phyloP scores from a whole-genome alignment of 2,113 vertebrate genomes.

The Carassius auratus region DNA sequence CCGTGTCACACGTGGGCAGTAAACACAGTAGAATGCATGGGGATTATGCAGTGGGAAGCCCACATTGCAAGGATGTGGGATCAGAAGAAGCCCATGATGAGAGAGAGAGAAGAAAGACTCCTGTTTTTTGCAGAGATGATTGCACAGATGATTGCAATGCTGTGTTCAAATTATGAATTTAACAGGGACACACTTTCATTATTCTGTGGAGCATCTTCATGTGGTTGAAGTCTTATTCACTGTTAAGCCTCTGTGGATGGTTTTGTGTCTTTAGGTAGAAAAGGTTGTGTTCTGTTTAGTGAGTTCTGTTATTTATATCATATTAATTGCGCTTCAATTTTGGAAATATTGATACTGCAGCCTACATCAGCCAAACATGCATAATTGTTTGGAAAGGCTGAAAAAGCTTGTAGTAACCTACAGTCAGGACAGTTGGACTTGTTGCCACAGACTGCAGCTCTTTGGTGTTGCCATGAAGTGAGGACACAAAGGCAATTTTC shows the following conservation, averaged over 20 bases:
- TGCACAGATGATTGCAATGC: not conserved
- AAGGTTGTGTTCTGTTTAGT: not conserved
- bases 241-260: not conserved
- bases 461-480: slow-evolving; percentile 41
- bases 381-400: not conserved
- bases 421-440: not conserved
- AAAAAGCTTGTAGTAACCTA: not conserved
- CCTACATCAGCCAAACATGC: not conserved
- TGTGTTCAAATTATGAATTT: not conserved
- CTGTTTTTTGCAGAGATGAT: too few relatives aligned
- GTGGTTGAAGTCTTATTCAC: not conserved
- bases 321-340: not conserved
- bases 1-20: slow-evolving; percentile 27
- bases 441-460: slow-evolving; percentile 26
- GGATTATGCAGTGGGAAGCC: too few relatives aligned
- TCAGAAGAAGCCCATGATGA: not conserved
- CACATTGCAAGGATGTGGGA: slow-evolving; percentile 3
- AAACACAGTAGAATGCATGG: not conserved
- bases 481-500: slow-evolving; percentile 25
- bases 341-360: not conserved
- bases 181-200: not conserved
- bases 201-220: not conserved
- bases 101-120: not conserved
- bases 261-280: not conserved
- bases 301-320: not conserved